Base-by-base conservation (phyloP, 2,888 invertebrate species). In the Crioceris asparagi region DNA sequence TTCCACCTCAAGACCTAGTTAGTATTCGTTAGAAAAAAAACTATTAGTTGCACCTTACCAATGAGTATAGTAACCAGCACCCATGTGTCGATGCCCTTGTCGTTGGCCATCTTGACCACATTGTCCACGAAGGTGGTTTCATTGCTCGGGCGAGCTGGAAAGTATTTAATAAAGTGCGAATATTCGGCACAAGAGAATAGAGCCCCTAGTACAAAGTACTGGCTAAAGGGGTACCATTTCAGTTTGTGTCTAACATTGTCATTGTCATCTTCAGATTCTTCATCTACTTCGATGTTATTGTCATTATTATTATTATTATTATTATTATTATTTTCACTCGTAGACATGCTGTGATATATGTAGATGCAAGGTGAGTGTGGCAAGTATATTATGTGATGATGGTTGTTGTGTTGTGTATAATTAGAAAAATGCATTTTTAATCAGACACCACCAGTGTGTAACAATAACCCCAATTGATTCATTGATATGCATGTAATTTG, bases 1-100 rank as follows among this genome's bases (percentile, higher is more conserved):
- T 25, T 25, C 11, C 4, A 3, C 2, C 25, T 25, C 7, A 23
- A 23, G 23, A 7, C 23, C n/a, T n/a, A n/a, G n/a, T n/a, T 19
- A 36, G 7, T 7, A 21, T 21, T 21, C 21, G 6, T 21, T 8
- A 21, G 21, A 8, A 21, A 21, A 21, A 21, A 21, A 21, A 21
- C 8, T 21, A 21, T 7, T 21, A 21, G n/a, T n/a, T n/a, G 12
- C 10, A n/a, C 51, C 64, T 66, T 66, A 83, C 86, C 83, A 60
- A 86, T 83, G 52, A 85, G 74, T 58, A 90, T 85, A 51, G 86
- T 80, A 39, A 87, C 83, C 41, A 88, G 70, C 44, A 79, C 85
- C 86, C 87, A 88, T 54, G 81, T 74, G 47, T 87, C 84, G 60
- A 88, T 75, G 46, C 85, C 83, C 60, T 82, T 75, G 55, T 77